Evolutionary conservation across 2,113 vertebrate genomes (phyloP).

Genomic region (Pipa parva): DNA sequence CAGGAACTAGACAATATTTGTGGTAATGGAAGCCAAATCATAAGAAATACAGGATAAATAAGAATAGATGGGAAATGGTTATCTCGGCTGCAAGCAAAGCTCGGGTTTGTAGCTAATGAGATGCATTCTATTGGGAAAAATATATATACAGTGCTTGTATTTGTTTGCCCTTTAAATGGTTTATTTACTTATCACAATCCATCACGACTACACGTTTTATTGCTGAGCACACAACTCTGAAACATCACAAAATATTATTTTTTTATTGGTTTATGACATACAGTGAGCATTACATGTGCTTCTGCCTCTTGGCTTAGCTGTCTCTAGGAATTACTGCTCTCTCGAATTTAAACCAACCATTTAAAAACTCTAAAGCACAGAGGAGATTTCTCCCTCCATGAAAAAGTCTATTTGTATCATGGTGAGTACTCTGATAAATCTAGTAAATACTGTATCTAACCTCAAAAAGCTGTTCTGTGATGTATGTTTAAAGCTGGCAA

Average conservation of each 20-base stretch:
- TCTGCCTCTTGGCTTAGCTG: constrained; percentile 4
- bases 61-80: too few species aligned
- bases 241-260: constrained; percentile 35
- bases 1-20: too few species aligned
- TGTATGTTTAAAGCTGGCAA: background rate
- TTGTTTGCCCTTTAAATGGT: constrained; percentile 21
- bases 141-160: background rate
- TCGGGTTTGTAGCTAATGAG: too few species aligned
- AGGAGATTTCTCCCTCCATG: constrained; percentile 16
- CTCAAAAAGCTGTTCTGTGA: background rate
- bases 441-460: background rate
- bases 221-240: constrained; percentile 38
- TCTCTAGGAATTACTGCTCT: constrained; percentile 30
- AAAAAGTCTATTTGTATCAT: constrained; percentile 18
- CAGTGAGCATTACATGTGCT: constrained; percentile 31
- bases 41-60: too few species aligned
- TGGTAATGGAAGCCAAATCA: too few species aligned
- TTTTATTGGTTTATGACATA: constrained; percentile 41
- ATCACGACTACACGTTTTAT: constrained; percentile 23
- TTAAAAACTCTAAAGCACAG: constrained; percentile 16
- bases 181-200: constrained; percentile 25
- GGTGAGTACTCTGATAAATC: background rate
- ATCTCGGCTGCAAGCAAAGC: too few species aligned
- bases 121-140: background rate
- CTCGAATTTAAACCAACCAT: constrained; percentile 26